Conservation (phyloP, 2,888 invertebrate species). For the Synergus gifuensis region DNA sequence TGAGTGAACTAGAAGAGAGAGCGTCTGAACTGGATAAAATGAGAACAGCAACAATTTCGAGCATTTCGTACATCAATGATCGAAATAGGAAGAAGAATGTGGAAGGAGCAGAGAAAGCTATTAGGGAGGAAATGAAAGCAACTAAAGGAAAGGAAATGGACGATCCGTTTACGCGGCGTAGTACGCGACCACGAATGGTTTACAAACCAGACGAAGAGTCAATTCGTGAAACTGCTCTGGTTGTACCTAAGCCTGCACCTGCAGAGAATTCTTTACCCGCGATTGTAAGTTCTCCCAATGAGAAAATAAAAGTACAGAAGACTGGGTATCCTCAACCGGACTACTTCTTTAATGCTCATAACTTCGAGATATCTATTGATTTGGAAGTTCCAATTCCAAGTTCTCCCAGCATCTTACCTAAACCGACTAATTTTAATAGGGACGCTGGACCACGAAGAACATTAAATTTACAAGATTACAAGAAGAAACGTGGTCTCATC, state of each 20-base stretch:
- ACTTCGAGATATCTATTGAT: conserved; percentile 98
- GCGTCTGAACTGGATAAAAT: conserved; percentile 94
- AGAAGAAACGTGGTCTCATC: conserved; percentile 94
- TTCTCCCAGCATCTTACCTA: conserved; percentile 86
- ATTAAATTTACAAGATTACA: conserved; percentile 94
- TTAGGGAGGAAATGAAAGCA: conserved; percentile 82
- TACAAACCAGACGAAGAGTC: conserved; percentile 82
- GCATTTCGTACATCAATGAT: conserved; percentile 98
- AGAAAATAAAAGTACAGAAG: conserved; percentile 74
- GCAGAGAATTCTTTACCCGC: conserved; percentile 51
- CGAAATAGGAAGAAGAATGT: conserved; percentile 95
- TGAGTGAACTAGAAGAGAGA: conserved; percentile 93
- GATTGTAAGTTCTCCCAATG: conserved; percentile 59
- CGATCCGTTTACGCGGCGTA: conserved; percentile 94
- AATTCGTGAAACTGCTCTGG: not conserved
- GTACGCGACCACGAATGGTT: conserved; percentile 93
- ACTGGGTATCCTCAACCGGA: conserved; percentile 74
- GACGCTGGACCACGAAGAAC: conserved; percentile 91
- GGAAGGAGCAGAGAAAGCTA: conserved; percentile 96
- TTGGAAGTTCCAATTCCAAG: conserved; percentile 90
- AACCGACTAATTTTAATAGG: conserved; percentile 85
- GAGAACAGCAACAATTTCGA: conserved; percentile 93
- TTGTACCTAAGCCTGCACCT: conserved; percentile 1
- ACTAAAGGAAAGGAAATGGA: conserved; percentile 88
- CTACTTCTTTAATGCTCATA: conserved; percentile 86